Evolutionary conservation across 2,113 vertebrate species (phyloP).

Genomic region (Tichodroma muraria): DNA sequence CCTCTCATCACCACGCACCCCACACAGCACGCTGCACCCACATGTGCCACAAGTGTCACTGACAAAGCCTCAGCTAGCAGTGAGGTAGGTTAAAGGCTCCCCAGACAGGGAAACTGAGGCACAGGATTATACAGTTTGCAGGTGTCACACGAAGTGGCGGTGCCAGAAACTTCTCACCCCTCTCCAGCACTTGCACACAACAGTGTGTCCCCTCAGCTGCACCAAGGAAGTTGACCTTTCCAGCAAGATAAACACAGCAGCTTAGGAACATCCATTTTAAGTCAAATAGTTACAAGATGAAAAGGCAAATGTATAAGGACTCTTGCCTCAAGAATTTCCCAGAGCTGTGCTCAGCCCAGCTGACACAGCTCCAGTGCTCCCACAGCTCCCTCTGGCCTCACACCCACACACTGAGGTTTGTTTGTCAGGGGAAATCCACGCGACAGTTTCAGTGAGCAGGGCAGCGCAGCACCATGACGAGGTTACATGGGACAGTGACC

Average conservation of each 20-base stretch:
- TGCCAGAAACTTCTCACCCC: background rate
- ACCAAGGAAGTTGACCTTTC: background rate
- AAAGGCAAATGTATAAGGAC: background rate
- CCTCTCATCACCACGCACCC: background rate
- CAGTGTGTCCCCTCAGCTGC: rapidly evolving
- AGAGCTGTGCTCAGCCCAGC: background rate
- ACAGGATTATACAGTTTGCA: background rate
- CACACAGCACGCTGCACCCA: background rate
- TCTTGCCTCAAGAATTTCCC: background rate
- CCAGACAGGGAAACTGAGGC: conserved; percentile 21
- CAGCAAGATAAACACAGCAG: background rate
- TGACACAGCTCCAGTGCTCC: background rate
- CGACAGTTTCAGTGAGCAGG: background rate
- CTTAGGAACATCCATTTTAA: background rate
- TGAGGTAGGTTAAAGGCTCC: conserved; percentile 38
- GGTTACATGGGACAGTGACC: background rate
- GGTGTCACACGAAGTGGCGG: background rate
- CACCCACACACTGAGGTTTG: background rate
- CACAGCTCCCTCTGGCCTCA: background rate
- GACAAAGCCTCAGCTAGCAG: background rate
- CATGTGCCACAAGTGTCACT: background rate
- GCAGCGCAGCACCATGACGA: rapidly evolving
- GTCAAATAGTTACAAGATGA: background rate
- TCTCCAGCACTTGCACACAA: background rate
- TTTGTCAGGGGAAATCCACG: rapidly evolving